These are phyloP conservation scores for Sterrhoptilus dennistouni DNA, from an alignment of 2,113 vertebrate genomes.

Conservation along the genomic window DNA sequence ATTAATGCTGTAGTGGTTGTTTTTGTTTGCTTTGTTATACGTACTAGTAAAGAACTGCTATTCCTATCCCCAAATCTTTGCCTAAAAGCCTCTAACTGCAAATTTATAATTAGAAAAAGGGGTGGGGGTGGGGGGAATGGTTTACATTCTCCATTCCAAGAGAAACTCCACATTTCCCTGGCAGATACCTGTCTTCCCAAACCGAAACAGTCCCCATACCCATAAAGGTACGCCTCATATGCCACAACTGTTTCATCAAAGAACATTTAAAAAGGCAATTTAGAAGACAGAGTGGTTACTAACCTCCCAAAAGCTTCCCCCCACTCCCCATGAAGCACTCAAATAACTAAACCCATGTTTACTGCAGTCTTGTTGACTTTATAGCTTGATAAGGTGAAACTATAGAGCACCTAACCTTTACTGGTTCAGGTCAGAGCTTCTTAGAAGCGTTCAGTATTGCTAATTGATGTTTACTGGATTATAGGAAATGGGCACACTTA, in stretches of 20 bases:
- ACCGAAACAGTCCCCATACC: background rate
- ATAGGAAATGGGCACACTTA: slow-evolving; percentile 35
- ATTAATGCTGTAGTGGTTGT: too few relatives aligned
- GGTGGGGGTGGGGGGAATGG: too few relatives aligned
- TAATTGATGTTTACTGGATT: slow-evolving; percentile 61
- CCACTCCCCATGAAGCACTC: background rate
- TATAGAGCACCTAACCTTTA: background rate
- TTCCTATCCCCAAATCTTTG: too few relatives aligned
- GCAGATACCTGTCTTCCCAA: too few relatives aligned
- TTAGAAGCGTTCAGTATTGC: slow-evolving; percentile 48
- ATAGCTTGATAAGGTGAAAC: slow-evolving; percentile 47
- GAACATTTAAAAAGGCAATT: background rate
- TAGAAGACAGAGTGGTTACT: background rate
- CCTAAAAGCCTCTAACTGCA: too few relatives aligned
- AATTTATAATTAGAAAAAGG: too few relatives aligned
- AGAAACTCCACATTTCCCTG: too few relatives aligned
- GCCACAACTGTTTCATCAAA: slow-evolving; percentile 27
- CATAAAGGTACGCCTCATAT: slow-evolving; percentile 54
- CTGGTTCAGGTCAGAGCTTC: slow-evolving; percentile 58
- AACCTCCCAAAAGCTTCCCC: background rate
- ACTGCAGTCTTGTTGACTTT: slow-evolving; percentile 32
- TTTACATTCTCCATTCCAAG: too few relatives aligned
- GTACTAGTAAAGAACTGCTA: too few relatives aligned
- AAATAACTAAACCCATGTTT: slow-evolving; percentile 42
- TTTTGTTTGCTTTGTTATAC: too few relatives aligned